phyloP scores from a whole-genome alignment of 2,888 invertebrate species.

The Sepiola atlantica region DNA sequence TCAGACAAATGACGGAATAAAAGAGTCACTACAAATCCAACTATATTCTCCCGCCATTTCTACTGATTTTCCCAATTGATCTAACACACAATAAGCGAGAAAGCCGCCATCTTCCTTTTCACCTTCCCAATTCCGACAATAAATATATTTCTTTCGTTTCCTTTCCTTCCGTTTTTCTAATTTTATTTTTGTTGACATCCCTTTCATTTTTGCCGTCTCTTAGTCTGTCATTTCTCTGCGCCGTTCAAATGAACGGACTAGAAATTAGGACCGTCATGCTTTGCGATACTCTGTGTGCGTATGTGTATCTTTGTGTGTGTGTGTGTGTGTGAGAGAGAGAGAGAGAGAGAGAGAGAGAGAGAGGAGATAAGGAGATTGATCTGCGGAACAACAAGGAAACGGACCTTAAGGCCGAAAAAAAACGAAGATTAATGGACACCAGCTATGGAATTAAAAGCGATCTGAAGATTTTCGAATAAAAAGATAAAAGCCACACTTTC shows the following conservation, averaged over 20 bases:
- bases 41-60: background rate
- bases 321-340: too few relatives aligned
- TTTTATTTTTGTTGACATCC: background rate
- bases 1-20: background rate
- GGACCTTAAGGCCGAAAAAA: background rate
- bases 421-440: background rate
- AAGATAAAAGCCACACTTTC: background rate
- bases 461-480: background rate
- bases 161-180: background rate
- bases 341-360: too few relatives aligned
- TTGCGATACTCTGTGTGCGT: background rate
- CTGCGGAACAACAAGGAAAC: background rate
- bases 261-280: slow-evolving; percentile 3
- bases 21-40: background rate
- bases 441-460: background rate
- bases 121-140: background rate
- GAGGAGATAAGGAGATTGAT: background rate
- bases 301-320: too few relatives aligned
- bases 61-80: background rate
- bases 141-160: background rate
- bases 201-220: background rate
- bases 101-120: background rate
- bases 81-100: background rate
- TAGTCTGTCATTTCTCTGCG: background rate
- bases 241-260: background rate